These are phyloP conservation scores for Ormyrus rosae DNA, from an alignment of 2,888 invertebrate species.

Conservation along the genomic window DNA sequence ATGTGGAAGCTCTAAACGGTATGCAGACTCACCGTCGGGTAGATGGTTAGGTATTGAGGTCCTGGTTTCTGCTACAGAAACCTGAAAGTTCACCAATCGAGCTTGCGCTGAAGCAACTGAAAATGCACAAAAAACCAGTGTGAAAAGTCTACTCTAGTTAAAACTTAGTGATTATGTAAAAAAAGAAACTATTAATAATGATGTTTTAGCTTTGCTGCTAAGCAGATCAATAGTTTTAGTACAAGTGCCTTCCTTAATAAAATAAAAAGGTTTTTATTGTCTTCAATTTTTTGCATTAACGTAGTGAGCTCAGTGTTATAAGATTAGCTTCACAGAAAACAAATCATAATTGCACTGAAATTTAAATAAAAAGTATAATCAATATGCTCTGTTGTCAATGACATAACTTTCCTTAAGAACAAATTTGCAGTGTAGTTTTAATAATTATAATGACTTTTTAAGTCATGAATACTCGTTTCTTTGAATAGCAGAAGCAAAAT, in stretches of 20 bases:
- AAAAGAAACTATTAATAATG: background rate
- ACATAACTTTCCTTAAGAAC: no score
- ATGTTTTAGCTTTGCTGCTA: background rate
- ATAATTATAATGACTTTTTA: no score
- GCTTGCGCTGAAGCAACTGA: conserved; percentile 63
- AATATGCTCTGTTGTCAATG: no score
- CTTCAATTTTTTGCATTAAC: no score
- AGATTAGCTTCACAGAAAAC: no score
- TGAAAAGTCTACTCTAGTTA: conserved; percentile 49
- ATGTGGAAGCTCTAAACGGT: conserved; percentile 46
- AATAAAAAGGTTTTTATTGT: background rate
- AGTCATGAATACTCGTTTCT: no score
- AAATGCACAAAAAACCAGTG: conserved; percentile 58
- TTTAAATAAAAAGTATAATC: no score
- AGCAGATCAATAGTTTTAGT: background rate
- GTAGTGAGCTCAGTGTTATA: no score
- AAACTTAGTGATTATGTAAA: conserved; percentile 22
- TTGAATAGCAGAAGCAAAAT: no score
- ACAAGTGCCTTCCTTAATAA: background rate
- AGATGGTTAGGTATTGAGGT: conserved; percentile 64
- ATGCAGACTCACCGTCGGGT: conserved; percentile 65
- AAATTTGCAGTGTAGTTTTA: no score
- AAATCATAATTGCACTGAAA: background rate
- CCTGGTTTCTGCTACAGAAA: conserved; percentile 71
- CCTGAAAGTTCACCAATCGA: conserved; percentile 68